Conservation (phyloP, 2,113 vertebrate species). For the Promerops cafer region DNA sequence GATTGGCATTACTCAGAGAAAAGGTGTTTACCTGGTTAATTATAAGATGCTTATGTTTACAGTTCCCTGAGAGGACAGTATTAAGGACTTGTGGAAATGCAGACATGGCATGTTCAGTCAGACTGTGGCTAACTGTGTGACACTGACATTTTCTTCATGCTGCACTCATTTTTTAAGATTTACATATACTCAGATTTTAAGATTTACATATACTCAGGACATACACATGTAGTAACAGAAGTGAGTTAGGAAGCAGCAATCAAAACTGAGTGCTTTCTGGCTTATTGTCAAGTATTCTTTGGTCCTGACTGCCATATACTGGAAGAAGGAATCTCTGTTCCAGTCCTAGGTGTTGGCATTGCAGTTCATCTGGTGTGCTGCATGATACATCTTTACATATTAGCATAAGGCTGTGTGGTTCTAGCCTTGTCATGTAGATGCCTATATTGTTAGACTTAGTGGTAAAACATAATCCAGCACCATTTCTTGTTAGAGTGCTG, state of each 20-base stretch:
- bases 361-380: background rate
- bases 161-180: background rate
- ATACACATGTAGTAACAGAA: background rate
- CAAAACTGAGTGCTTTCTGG: background rate
- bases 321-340: background rate
- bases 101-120: background rate
- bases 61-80: background rate
- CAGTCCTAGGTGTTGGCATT: background rate
- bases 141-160: background rate
- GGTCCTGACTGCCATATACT: background rate
- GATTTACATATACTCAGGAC: background rate
- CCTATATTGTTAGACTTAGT: background rate
- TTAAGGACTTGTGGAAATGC: background rate
- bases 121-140: background rate
- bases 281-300: background rate
- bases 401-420: background rate
- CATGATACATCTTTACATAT: background rate
- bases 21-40: background rate
- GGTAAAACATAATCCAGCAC: background rate
- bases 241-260: background rate
- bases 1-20: background rate
- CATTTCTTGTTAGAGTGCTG: background rate
- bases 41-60: background rate
- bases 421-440: background rate
- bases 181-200: background rate